Conservation (phyloP, 2,113 vertebrate genomes). For the Mellivora capensis region DNA sequence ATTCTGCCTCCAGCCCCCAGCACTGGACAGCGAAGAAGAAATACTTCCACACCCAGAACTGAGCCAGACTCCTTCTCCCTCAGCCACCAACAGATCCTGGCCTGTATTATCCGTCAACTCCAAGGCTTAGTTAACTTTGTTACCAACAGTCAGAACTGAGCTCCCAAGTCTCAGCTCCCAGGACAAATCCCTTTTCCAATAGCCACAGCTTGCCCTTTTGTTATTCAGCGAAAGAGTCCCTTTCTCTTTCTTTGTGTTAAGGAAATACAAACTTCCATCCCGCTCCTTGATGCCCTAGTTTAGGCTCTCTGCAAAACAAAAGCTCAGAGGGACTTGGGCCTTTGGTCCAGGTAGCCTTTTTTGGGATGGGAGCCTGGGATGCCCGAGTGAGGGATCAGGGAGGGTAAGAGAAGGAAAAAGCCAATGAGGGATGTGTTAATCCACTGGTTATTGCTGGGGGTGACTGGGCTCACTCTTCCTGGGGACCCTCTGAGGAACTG, state of each 20-base stretch:
- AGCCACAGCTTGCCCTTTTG: background rate
- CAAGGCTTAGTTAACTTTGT: background rate
- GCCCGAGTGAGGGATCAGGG: background rate
- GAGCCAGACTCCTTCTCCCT: background rate
- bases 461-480: background rate
- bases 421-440: background rate
- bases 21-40: background rate
- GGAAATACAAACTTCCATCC: background rate
- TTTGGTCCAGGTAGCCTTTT: background rate
- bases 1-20: background rate
- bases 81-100: background rate
- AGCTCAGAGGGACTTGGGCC: background rate
- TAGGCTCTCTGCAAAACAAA: background rate
- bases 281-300: background rate
- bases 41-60: too few relatives aligned
- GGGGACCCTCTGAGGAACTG: background rate
- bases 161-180: background rate
- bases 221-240: background rate
- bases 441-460: background rate
- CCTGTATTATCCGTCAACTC: rapidly evolving
- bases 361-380: background rate
- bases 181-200: background rate
- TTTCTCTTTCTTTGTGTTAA: background rate
- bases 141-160: background rate
- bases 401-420: background rate